Evolutionary conservation across 2,888 invertebrate species (phyloP), one percentile per base, ranked within the genome.

Genomic region (Geophilus truncorum): DNA sequence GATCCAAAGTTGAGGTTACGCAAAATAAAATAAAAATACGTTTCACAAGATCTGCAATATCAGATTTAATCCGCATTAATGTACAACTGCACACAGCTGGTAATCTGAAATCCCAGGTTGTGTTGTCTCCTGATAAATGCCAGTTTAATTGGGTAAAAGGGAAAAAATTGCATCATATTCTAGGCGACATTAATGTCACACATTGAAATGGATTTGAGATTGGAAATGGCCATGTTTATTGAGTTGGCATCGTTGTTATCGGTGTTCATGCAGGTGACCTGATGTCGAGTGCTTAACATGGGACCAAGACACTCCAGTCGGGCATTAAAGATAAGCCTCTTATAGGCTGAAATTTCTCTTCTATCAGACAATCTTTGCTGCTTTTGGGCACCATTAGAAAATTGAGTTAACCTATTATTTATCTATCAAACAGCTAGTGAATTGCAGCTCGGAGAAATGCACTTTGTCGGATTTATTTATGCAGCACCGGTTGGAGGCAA

Each of bases 221-320:
- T 62, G 25, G 25, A 15, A 62, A 62, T 62, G 25, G 62, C 23
- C 25, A 25, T 62, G 62, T 62, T 62, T 62, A 62, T 62, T 62
- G 62, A 62, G 62, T 62, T 62, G 62, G 62, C 62, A 62, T 62
- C 25, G 62, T 25, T 25, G 62, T 62, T 62, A 62, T 62, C 62
- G 62, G 62, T 62, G 62, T 62, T 62, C 62, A 62, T 62, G 62
- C 62, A 62, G 62, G 62, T 62, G 62, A 62, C 62, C 62, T 62
- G 62, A 62, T 62, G 62, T 45, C 62, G 62, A 62, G 62, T 62
- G 15, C 62, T 62, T 62, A 62, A 62, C 62, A 25, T 62, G 62
- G 23, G 62, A 62, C 62, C 62, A 62, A 62, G 62, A 62, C 62
- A 62, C 62, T 62, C 62, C 62, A 25, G 62, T 62, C 7, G 62